phyloP scores from a whole-genome alignment of 2,797 vertebrate genomes.

The Sebastiscus albofasciatus region DNA sequence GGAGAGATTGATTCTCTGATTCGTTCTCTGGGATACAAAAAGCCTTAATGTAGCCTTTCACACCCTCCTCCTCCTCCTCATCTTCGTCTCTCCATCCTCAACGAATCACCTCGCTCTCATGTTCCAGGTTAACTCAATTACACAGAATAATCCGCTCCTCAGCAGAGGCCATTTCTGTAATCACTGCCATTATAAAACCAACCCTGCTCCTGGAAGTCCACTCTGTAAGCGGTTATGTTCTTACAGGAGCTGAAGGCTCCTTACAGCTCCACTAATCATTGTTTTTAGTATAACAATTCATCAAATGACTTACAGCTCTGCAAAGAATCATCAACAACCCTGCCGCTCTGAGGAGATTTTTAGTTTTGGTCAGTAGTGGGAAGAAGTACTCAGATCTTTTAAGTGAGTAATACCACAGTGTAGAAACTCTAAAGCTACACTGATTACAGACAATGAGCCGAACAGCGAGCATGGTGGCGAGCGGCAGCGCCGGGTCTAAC shows the following conservation, averaged over 20 bases:
- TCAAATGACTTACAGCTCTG: background rate
- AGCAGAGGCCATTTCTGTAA: background rate
- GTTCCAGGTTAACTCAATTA: slow-evolving; percentile 38
- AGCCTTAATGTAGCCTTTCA: slow-evolving; percentile 10
- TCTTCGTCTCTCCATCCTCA: background rate
- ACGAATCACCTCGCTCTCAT: slow-evolving; percentile 13
- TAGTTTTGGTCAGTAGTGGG: too few relatives aligned
- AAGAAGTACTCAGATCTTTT: too few relatives aligned
- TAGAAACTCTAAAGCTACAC: too few relatives aligned
- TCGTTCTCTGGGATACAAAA: background rate
- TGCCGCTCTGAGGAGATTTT: too few relatives aligned
- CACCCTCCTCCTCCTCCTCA: background rate
- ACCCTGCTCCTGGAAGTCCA: background rate
- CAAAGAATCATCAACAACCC: too few relatives aligned
- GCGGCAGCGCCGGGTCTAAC: too few relatives aligned
- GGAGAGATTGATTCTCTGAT: slow-evolving; percentile 2
- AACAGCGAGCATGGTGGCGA: too few relatives aligned
- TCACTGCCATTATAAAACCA: background rate
- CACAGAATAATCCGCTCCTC: slow-evolving; percentile 12
- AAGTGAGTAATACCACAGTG: too few relatives aligned
- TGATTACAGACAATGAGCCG: too few relatives aligned
- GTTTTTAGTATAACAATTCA: background rate
- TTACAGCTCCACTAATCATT: background rate
- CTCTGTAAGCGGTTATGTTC: background rate
- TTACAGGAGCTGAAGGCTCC: background rate